Evolutionary conservation across 2,888 invertebrate species (phyloP).

Genomic region (Cerastis leucographa): DNA sequence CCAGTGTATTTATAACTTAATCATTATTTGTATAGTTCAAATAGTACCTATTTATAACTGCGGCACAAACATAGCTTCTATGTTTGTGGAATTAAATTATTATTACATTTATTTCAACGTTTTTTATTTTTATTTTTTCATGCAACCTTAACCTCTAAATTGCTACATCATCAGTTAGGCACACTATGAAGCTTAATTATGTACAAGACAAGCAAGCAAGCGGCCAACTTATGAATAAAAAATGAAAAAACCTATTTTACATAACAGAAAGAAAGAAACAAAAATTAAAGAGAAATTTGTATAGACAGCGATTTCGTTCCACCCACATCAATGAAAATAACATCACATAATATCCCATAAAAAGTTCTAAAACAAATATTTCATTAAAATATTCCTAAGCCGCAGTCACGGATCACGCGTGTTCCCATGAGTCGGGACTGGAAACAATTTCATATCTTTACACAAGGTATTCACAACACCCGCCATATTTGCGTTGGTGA

Average conservation of each 20-base stretch:
- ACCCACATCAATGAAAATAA: conserved; percentile 18
- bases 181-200: too few species aligned
- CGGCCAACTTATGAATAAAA: neutral
- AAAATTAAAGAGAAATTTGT: neutral
- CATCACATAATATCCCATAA: conserved; percentile 39
- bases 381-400: conserved; percentile 63
- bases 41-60: conserved; percentile 88
- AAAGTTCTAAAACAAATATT: conserved; percentile 60
- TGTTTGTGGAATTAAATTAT: conserved; percentile 90
- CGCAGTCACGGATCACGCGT: conserved; percentile 56
- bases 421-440: conserved; percentile 85
- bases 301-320: conserved; percentile 7
- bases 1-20: conserved; percentile 90
- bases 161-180: neutral
- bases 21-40: conserved; percentile 90
- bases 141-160: neutral
- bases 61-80: conserved; percentile 81
- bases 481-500: conserved; percentile 88
- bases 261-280: neutral
- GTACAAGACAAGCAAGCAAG: neutral
- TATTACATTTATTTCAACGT: conserved; percentile 81
- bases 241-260: neutral
- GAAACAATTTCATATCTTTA: conserved; percentile 90
- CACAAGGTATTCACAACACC: conserved; percentile 87
- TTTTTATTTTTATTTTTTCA: conserved; percentile 62